Percentiles rank a stretch among this genome's conserved stretches.
phyloP scores from a whole-genome alignment of 2,888 invertebrate species.

The Chouioia cunea region DNA sequence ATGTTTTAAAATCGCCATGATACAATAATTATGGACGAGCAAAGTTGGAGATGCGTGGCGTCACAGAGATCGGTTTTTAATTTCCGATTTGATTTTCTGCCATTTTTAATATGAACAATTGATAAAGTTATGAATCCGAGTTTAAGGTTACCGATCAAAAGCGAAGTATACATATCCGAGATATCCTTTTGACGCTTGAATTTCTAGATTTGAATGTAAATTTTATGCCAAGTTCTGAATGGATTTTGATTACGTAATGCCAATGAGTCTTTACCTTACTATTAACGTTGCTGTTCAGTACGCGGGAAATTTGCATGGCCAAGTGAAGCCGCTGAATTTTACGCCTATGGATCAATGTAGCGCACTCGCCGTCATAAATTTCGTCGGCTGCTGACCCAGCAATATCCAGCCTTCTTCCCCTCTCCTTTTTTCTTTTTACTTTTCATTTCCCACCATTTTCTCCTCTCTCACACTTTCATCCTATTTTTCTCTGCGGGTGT shows the following conservation, averaged over 20 bases:
- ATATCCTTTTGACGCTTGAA: neutral
- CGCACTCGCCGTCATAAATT: neutral
- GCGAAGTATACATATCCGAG: no score
- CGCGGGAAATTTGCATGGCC: slow-evolving; percentile 21
- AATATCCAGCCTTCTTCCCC: neutral
- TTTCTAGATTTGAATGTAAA: neutral
- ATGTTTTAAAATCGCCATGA: no score
- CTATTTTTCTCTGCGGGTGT: slow-evolving; percentile 10
- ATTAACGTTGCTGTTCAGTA: slow-evolving; percentile 16
- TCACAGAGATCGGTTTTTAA: no score
- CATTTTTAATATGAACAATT: no score
- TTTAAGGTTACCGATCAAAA: no score
- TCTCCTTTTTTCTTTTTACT: neutral
- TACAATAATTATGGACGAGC: no score
- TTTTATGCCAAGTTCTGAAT: slow-evolving; percentile 14
- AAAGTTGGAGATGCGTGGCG: no score
- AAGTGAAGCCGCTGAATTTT: slow-evolving; percentile 5
- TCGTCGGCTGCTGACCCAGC: neutral
- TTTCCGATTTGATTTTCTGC: no score
- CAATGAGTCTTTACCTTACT: slow-evolving; percentile 15
- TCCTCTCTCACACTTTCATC: slow-evolving; percentile 1
- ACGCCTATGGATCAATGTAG: neutral
- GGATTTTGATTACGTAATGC: slow-evolving; percentile 18
- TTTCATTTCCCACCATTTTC: neutral
- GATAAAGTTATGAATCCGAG: no score